Percentiles rank a stretch among this genome's conserved stretches.
Evolutionary conservation across 2,888 invertebrate genomes (phyloP).

Genomic region (Carterocephalus palaemon): DNA sequence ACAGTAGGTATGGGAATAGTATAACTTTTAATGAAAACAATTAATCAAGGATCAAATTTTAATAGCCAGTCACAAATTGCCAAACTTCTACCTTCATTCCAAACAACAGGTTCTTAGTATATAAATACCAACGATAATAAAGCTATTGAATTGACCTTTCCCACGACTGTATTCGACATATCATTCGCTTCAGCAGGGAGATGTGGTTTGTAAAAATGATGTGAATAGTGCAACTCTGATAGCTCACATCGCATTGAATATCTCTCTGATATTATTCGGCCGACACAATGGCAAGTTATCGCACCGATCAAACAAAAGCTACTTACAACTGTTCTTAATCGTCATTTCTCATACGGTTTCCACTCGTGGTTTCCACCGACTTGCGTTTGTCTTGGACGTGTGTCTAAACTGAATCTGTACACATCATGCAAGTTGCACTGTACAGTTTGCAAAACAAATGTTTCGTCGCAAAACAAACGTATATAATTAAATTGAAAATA

Average conservation of each 20-base stretch:
- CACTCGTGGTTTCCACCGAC: slow-evolving; percentile 65
- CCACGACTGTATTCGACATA: slow-evolving; percentile 9
- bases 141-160: too few relatives aligned
- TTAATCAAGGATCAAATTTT: too few relatives aligned
- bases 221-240: slow-evolving; percentile 22
- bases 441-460: slow-evolving; percentile 32
- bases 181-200: slow-evolving; percentile 5
- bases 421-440: slow-evolving; percentile 31
- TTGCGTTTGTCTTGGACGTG: slow-evolving; percentile 50
- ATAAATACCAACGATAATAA: too few relatives aligned
- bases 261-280: slow-evolving; percentile 42
- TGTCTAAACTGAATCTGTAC: slow-evolving; percentile 55
- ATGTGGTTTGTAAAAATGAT: slow-evolving; percentile 22
- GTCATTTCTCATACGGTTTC: slow-evolving; percentile 76
- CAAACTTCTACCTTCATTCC: background rate
- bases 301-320: slow-evolving; percentile 71
- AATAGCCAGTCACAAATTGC: too few relatives aligned
- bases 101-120: too few relatives aligned
- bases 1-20: too few relatives aligned
- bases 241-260: slow-evolving; percentile 42
- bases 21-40: too few relatives aligned
- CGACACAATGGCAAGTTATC: slow-evolving; percentile 65
- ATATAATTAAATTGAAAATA: too few relatives aligned
- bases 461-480: too few relatives aligned
- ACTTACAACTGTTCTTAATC: slow-evolving; percentile 77